Percentiles rank a stretch among this genome's conserved stretches.
Conservation (phyloP, 2,888 invertebrate species). For the Plebejus anna region DNA sequence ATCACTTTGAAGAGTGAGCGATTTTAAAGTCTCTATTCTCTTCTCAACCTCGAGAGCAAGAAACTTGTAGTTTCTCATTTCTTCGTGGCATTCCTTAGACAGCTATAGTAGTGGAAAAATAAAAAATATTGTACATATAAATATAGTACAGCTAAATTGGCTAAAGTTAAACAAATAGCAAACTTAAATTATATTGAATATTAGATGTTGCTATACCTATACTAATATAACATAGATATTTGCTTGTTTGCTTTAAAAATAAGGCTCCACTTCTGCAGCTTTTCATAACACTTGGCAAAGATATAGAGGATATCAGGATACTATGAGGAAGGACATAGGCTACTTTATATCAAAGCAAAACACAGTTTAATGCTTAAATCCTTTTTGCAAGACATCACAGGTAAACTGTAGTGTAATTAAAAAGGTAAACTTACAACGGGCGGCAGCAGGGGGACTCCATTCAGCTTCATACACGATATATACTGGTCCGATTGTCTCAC, state of each 20-base stretch:
- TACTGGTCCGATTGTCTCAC: slow-evolving; percentile 70
- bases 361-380: too few relatives aligned
- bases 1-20: slow-evolving; percentile 54
- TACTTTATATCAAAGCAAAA: too few relatives aligned
- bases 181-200: neutral
- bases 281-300: neutral
- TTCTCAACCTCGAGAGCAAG: slow-evolving; percentile 84
- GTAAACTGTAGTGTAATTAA: too few relatives aligned
- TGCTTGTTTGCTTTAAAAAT: neutral
- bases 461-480: slow-evolving; percentile 85
- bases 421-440: slow-evolving; percentile 82
- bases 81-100: slow-evolving; percentile 80
- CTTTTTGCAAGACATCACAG: too few relatives aligned
- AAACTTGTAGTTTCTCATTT: slow-evolving; percentile 84
- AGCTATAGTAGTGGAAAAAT: slow-evolving; percentile 63
- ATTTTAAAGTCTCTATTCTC: slow-evolving; percentile 67
- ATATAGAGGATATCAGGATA: neutral
- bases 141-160: too few relatives aligned
- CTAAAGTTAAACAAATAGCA: too few relatives aligned
- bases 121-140: neutral
- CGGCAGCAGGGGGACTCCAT: slow-evolving; percentile 86
- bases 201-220: too few relatives aligned
- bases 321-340: neutral
- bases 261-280: neutral
- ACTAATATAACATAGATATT: neutral